Evolutionary conservation across 2,113 vertebrate species (phyloP).

Genomic region (Corythoichthys haematopterus): DNA sequence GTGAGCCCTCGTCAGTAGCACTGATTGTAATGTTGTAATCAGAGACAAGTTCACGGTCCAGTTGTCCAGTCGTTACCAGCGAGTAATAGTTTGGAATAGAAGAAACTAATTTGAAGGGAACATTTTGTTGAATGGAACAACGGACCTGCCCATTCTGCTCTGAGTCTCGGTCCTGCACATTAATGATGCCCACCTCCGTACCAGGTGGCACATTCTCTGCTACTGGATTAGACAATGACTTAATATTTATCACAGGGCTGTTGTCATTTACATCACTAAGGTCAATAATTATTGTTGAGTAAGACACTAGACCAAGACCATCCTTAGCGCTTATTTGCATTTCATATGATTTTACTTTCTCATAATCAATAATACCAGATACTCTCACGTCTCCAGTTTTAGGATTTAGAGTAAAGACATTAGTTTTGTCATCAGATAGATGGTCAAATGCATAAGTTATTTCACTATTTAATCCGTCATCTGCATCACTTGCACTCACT

Average conservation of each 20-base stretch:
- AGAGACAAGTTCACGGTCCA: constrained; percentile 53
- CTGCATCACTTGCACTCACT: constrained; percentile 73
- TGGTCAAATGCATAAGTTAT: constrained; percentile 70
- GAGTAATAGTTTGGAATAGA: constrained; percentile 61
- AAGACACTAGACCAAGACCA: constrained; percentile 58
- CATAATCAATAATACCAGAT: constrained; percentile 67
- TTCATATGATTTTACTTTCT: constrained; percentile 63
- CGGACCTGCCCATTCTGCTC: constrained; percentile 47
- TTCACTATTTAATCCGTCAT: constrained; percentile 73
- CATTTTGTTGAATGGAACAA: constrained; percentile 46
- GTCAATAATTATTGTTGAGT: constrained; percentile 60
- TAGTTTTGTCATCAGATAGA: constrained; percentile 52
- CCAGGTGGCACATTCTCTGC: constrained; percentile 60
- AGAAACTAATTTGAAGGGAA: constrained; percentile 50
- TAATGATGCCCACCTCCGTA: constrained; percentile 65
- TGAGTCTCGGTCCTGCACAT: constrained; percentile 61
- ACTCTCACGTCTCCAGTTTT: constrained; percentile 66
- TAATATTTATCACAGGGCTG: constrained; percentile 63
- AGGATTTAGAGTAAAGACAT: constrained; percentile 62
- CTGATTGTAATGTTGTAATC: constrained; percentile 58
- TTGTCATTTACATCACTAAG: constrained; percentile 77
- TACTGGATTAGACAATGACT: constrained; percentile 61
- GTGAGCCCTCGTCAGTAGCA: constrained; percentile 56
- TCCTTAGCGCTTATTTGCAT: constrained; percentile 74
- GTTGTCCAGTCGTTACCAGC: constrained; percentile 38